phyloP scores from a whole-genome alignment of 2,113 vertebrate genomes.

The Calonectris borealis region DNA sequence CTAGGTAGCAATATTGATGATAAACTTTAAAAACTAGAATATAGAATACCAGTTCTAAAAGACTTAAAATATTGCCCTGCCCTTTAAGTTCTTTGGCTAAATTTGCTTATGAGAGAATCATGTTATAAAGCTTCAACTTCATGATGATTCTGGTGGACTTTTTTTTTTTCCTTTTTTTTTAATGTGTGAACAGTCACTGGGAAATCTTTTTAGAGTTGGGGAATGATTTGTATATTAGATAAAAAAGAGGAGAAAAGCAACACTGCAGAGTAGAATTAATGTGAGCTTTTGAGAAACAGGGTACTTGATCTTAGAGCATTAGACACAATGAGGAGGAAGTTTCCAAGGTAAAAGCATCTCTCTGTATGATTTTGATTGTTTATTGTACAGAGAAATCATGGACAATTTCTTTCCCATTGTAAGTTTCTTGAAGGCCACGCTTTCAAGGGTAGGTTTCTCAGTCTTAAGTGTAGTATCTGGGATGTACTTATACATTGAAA shows the following conservation, averaged over 20 bases:
- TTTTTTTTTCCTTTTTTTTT: neutral
- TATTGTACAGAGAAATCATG: neutral
- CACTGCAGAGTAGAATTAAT: neutral
- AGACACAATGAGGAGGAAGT: neutral
- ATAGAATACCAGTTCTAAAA: neutral
- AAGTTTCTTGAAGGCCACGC: neutral
- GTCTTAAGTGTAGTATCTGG: neutral
- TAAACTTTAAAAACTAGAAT: neutral
- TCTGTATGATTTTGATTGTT: neutral
- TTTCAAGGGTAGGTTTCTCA: neutral
- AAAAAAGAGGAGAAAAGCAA: neutral
- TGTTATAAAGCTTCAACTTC: neutral
- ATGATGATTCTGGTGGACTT: neutral
- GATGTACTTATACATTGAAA: neutral
- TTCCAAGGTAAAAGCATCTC: neutral
- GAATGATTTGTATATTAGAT: neutral
- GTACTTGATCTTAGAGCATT: neutral
- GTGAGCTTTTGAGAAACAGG: neutral
- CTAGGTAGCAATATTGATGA: neutral
- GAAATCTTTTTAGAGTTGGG: neutral
- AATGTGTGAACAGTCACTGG: neutral
- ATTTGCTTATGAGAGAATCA: neutral
- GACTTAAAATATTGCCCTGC: neutral
- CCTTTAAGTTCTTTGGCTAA: neutral
- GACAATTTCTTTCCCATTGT: neutral